A percentile compares a stretch with the other conserved stretches of the same genome.
phyloP scores from a whole-genome alignment of 2,888 invertebrate genomes.

The Osedax frankpressi region DNA sequence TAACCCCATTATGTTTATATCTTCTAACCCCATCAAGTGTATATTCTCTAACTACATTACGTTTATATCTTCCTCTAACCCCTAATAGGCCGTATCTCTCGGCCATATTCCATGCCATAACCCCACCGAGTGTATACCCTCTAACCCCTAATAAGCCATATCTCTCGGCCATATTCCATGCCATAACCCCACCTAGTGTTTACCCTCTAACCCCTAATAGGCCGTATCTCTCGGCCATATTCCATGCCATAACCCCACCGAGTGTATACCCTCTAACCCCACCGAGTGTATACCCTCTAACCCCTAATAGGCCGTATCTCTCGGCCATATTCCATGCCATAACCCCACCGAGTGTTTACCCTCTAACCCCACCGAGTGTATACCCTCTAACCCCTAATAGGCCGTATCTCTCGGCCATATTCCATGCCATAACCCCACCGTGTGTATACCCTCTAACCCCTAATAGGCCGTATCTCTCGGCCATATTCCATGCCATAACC shows the following conservation, averaged over 20 bases:
- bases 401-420: slow-evolving; percentile 72
- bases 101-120: slow-evolving; percentile 79
- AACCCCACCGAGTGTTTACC: slow-evolving; percentile 91
- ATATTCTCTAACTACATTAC: too few relatives aligned
- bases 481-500: slow-evolving; percentile 82
- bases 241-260: too few relatives aligned
- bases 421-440: too few relatives aligned
- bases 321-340: slow-evolving; percentile 84
- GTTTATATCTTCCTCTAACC: too few relatives aligned
- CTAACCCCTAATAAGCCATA: slow-evolving; percentile 69
- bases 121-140: too few relatives aligned
- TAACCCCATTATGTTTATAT: slow-evolving; percentile 67
- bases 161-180: slow-evolving; percentile 77
- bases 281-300: too few relatives aligned
- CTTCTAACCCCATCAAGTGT: slow-evolving; percentile 86
- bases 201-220: too few relatives aligned
- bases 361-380: too few relatives aligned
- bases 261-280: too few relatives aligned
- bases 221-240: too few relatives aligned
- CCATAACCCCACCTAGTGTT: slow-evolving; percentile 89
- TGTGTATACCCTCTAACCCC: too few relatives aligned
- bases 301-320: slow-evolving; percentile 65
- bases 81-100: slow-evolving; percentile 69
- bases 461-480: slow-evolving; percentile 64
- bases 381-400: too few relatives aligned